Percentiles rank a stretch among this genome's conserved stretches.
These are phyloP conservation scores for Machimus atricapillus DNA, from an alignment of 2,888 invertebrate species.

Conservation along the genomic window DNA sequence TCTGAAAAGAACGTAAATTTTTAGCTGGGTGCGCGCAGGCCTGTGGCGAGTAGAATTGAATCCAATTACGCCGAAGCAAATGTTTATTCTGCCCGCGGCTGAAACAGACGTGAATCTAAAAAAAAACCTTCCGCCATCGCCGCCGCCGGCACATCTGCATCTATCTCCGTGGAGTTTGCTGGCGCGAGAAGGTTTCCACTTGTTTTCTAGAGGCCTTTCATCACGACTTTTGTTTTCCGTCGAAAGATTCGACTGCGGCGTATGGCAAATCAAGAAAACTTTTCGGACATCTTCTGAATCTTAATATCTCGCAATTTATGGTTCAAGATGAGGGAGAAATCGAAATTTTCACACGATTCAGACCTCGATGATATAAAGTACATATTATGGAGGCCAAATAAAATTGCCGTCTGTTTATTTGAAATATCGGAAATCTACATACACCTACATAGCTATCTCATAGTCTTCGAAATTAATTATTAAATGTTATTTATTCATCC, in stretches of 20 bases:
- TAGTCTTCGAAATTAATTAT: no score
- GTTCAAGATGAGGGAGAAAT: not conserved
- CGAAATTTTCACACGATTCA: not conserved
- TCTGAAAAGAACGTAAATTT: not conserved
- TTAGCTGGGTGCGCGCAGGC: not conserved
- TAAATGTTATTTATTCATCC: no score
- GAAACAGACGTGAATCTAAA: not conserved
- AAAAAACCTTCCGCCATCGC: not conserved
- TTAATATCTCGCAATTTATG: not conserved
- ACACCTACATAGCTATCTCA: no score
- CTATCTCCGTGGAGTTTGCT: not conserved
- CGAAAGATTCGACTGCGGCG: not conserved
- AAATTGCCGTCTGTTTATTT: not conserved
- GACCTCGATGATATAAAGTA: not conserved
- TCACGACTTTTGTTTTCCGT: not conserved
- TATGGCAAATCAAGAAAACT: not conserved
- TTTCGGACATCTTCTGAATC: not conserved
- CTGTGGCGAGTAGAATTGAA: not conserved
- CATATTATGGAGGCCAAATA: not conserved
- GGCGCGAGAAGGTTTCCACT: not conserved
- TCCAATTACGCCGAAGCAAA: not conserved
- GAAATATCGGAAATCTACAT: no score
- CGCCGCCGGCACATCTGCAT: not conserved
- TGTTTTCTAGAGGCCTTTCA: not conserved
- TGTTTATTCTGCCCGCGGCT: not conserved